Conservation (phyloP, 2,888 invertebrate genomes). For the Pandemis heparana region DNA sequence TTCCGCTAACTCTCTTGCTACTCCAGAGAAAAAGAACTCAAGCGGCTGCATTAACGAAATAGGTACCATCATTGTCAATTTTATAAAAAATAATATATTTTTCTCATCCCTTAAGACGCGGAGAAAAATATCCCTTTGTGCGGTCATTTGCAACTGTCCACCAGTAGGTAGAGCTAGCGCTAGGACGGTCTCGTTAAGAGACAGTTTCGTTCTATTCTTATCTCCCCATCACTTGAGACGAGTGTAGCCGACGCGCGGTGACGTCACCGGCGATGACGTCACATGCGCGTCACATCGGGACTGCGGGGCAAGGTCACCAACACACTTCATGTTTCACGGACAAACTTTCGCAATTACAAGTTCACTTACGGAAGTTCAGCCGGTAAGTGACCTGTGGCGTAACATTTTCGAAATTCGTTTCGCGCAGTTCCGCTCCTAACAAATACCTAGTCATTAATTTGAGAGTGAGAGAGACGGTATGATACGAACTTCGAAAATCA, state of each 20-base stretch:
- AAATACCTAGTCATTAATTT: no score
- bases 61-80: no score
- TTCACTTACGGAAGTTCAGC: background rate
- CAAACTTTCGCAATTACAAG: background rate
- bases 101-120: background rate
- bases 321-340: background rate
- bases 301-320: conserved; percentile 2
- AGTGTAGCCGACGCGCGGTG: conserved; percentile 39
- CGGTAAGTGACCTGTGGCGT: background rate
- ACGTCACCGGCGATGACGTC: conserved; percentile 45
- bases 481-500: no score
- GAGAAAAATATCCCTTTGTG: background rate
- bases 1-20: no score
- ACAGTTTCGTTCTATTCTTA: conserved; percentile 8
- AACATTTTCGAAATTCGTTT: background rate
- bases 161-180: background rate
- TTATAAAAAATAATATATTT: no score
- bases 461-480: no score
- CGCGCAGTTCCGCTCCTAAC: no score
- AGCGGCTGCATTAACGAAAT: no score
- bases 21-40: no score
- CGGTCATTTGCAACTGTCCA: background rate
- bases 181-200: background rate
- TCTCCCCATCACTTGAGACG: conserved; percentile 5
- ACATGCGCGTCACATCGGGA: conserved; percentile 13